Percentiles rank a stretch among this genome's conserved stretches.
Evolutionary conservation across 2,888 invertebrate genomes (phyloP).

Genomic region (Arrhopalites spinosus): DNA sequence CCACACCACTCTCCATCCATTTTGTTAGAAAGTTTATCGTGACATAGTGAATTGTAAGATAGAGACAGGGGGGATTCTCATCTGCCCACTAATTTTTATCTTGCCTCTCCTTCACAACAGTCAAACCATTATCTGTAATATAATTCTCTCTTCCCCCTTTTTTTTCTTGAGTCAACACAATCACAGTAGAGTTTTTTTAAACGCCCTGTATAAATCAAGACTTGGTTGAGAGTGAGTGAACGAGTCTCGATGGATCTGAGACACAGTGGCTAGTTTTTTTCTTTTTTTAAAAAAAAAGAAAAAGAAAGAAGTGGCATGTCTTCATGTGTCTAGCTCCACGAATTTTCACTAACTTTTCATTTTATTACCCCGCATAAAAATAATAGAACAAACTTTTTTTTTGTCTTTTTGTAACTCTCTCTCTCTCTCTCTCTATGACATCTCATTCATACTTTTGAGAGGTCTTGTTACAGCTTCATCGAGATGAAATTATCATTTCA

Average conservation of each 20-base stretch:
- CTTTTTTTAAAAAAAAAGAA: too few species aligned
- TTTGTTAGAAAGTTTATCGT: not conserved
- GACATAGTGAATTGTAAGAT: not conserved
- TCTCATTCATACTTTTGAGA: not conserved
- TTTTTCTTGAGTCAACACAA: not conserved
- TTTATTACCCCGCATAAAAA: slow-evolving; percentile 35
- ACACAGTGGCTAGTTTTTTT: not conserved
- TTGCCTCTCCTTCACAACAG: not conserved
- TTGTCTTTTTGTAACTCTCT: not conserved
- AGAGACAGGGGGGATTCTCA: not conserved
- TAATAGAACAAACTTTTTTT: not conserved
- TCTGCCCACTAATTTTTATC: slow-evolving; percentile 18
- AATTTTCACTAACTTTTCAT: slow-evolving; percentile 8
- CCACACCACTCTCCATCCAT: too few species aligned
- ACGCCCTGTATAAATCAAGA: slow-evolving; percentile 9
- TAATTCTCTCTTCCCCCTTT: not conserved
- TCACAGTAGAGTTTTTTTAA: not conserved
- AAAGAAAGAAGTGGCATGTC: too few species aligned
- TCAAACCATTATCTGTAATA: not conserved
- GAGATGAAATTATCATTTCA: slow-evolving; percentile 22
- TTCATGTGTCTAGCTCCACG: not conserved
- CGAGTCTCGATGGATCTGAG: too few species aligned
- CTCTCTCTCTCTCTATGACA: not conserved
- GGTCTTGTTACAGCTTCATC: not conserved
- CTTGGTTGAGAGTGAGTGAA: too few species aligned